phyloP scores from a whole-genome alignment of 37 sponge, comb jelly and placozoan species.

The Oscarella lobularis region DNA sequence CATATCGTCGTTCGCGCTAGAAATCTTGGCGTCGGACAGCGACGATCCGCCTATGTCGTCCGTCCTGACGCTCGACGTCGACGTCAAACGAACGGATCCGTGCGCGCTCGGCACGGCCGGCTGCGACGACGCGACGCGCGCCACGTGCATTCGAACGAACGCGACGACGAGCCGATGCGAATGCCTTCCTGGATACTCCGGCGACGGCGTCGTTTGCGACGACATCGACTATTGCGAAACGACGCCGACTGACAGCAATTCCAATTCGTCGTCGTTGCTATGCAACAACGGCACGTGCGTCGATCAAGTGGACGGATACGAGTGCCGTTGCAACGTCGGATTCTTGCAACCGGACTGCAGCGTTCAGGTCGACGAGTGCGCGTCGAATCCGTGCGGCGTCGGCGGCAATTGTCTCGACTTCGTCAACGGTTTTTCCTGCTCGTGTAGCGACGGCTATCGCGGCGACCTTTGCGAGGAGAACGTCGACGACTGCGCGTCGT shows the following conservation, averaged over 20 bases:
- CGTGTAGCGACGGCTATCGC: background rate
- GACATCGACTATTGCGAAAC: background rate
- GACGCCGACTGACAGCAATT: background rate
- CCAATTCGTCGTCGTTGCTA: background rate
- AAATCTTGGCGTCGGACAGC: background rate
- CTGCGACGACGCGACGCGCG: background rate
- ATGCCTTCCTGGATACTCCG: background rate
- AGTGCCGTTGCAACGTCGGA: background rate
- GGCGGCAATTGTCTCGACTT: background rate
- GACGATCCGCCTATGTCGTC: background rate
- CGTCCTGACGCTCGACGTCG: background rate
- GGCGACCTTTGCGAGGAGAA: background rate
- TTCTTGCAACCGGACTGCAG: background rate
- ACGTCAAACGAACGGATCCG: background rate
- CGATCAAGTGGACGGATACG: background rate
- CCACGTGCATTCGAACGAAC: background rate
- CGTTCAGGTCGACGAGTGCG: background rate
- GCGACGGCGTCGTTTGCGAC: background rate
- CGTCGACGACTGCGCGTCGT: background rate
- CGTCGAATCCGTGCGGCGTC: constrained; percentile 6
- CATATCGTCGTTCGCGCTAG: background rate
- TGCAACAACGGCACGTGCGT: background rate
- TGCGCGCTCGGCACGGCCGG: constrained; percentile 1
- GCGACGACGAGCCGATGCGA: background rate
- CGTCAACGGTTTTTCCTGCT: background rate